phyloP scores from a whole-genome alignment of 2,888 invertebrate species.

The Stenurella melanura region DNA sequence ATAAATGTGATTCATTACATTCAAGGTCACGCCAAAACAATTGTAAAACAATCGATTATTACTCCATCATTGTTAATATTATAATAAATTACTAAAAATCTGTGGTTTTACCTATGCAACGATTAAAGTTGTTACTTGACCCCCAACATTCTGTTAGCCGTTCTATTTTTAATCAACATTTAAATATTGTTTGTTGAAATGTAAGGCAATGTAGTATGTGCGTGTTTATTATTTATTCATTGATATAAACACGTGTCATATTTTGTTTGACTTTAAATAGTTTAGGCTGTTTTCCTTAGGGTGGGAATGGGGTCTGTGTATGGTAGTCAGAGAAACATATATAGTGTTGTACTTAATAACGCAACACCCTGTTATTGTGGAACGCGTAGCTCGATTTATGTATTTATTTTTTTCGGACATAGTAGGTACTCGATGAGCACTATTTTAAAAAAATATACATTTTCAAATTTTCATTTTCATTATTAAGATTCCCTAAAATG shows the following conservation, averaged over 20 bases:
- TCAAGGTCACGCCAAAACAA: neutral
- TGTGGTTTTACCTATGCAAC: neutral
- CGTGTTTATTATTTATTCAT: constrained; percentile 16
- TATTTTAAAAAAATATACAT: no score
- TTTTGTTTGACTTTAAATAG: constrained; percentile 11
- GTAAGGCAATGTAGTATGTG: constrained; percentile 1
- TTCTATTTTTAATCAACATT: constrained; percentile 15
- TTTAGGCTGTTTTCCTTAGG: neutral
- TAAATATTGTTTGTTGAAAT: constrained; percentile 7
- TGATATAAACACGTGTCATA: constrained; percentile 28
- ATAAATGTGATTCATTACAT: constrained; percentile 5
- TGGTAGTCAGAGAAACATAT: no score
- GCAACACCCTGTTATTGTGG: no score
- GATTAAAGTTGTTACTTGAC: constrained; percentile 1
- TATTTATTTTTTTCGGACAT: no score
- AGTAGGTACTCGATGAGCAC: no score
- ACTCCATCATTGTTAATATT: neutral
- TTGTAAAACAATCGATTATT: constrained; percentile 1
- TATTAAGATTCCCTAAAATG: no score
- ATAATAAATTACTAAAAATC: neutral
- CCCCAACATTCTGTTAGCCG: neutral
- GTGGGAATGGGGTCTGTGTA: no score
- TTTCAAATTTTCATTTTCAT: no score
- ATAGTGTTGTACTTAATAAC: no score
- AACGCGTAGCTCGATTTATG: no score